Evolutionary conservation across 2,888 invertebrate genomes (phyloP).

Genomic region (Lottia scabra): DNA sequence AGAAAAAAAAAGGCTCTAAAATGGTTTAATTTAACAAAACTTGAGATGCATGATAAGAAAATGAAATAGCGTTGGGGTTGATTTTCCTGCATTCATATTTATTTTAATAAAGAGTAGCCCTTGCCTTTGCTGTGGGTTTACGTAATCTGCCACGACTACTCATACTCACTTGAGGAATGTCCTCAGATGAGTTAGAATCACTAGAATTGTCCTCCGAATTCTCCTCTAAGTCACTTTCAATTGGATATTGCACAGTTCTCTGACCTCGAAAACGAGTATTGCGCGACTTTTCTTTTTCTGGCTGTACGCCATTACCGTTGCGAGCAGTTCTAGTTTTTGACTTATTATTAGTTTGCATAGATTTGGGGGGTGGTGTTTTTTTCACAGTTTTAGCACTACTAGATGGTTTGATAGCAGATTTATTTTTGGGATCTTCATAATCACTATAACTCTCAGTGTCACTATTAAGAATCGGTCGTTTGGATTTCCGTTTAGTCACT

Average conservation of each 20-base stretch:
- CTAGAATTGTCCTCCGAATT: slow-evolving; percentile 33
- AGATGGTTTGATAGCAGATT: slow-evolving; percentile 29
- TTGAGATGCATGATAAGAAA: too few species aligned
- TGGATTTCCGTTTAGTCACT: not conserved
- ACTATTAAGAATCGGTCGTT: not conserved
- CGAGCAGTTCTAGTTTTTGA: slow-evolving; percentile 5
- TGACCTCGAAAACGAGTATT: slow-evolving; percentile 66
- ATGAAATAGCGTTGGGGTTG: too few species aligned
- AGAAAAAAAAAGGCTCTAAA: too few species aligned
- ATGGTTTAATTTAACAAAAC: too few species aligned
- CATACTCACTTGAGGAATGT: slow-evolving; percentile 64
- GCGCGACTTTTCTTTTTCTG: slow-evolving; percentile 15
- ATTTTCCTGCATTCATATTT: too few species aligned
- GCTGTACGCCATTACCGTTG: slow-evolving; percentile 7
- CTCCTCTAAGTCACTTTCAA: slow-evolving; percentile 39
- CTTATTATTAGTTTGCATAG: slow-evolving; percentile 11
- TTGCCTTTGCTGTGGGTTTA: slow-evolving; percentile 76
- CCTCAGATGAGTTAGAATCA: slow-evolving; percentile 17
- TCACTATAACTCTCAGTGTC: not conserved
- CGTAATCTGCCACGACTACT: slow-evolving; percentile 88
- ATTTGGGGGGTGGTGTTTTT: slow-evolving; percentile 8
- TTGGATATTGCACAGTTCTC: slow-evolving; percentile 65
- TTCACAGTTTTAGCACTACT: slow-evolving; percentile 12
- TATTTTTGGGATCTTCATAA: slow-evolving; percentile 28
- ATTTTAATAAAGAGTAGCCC: slow-evolving; percentile 41